A percentile compares a stretch with the other conserved stretches of the same genome.
phyloP scores from a whole-genome alignment of 2,888 invertebrate species.

The Stenoptilia bipunctidactyla region DNA sequence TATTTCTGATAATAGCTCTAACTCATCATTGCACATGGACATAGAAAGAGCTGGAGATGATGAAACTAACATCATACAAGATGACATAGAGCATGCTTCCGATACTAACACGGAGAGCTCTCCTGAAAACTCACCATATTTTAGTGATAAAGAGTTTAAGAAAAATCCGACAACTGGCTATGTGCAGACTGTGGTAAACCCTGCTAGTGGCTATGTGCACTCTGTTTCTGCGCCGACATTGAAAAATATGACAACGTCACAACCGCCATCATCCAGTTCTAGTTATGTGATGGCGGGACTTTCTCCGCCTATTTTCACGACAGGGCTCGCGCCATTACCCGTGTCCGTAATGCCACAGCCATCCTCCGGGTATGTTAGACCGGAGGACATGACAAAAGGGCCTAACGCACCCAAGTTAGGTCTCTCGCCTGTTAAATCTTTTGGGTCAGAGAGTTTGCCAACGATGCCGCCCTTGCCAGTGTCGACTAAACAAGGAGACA shows the following conservation, averaged over 20 bases:
- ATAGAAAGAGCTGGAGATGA: constrained; percentile 32
- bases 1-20: constrained; percentile 51
- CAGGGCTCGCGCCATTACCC: constrained; percentile 31
- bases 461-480: constrained; percentile 53
- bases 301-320: constrained; percentile 48
- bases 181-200: constrained; percentile 23
- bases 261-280: constrained; percentile 28
- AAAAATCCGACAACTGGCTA: constrained; percentile 23
- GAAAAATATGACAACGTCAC: constrained; percentile 12
- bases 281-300: constrained; percentile 61
- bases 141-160: constrained; percentile 39
- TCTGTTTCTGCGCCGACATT: constrained; percentile 27
- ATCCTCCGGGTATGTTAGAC: constrained; percentile 49
- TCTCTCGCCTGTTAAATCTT: constrained; percentile 37
- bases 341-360: constrained; percentile 29
- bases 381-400: constrained; percentile 44
- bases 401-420: constrained; percentile 46
- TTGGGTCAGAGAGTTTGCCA: constrained; percentile 58
- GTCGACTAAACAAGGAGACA: constrained; percentile 42
- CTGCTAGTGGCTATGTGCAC: constrained; percentile 40
- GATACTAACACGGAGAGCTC: constrained; percentile 39
- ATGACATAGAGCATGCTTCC: constrained; percentile 31
- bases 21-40: constrained; percentile 49
- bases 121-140: constrained; percentile 39
- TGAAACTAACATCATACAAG: constrained; percentile 27